phyloP scores from a whole-genome alignment of 2,113 vertebrate genomes.

The Panurus biarmicus region DNA sequence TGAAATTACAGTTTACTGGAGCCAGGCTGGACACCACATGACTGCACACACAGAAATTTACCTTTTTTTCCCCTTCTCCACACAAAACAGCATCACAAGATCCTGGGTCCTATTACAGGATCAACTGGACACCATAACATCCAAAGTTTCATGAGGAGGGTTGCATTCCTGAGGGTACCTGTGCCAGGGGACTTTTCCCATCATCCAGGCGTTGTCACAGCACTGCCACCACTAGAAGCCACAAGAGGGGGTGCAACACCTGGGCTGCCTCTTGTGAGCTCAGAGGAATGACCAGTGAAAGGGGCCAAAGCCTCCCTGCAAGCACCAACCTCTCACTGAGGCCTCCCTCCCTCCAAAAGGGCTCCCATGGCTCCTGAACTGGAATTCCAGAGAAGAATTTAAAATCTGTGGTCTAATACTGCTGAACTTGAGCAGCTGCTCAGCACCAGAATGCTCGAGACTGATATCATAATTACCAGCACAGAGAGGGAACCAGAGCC shows the following conservation, averaged over 20 bases:
- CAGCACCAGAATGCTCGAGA: not conserved
- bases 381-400: not conserved
- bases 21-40: not conserved
- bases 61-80: accelerated
- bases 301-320: not conserved
- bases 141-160: no score
- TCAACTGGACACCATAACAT: accelerated
- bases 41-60: not conserved
- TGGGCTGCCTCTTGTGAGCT: not conserved
- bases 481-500: not conserved
- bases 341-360: not conserved
- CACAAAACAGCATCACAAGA: not conserved
- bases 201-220: not conserved
- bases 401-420: not conserved
- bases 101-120: accelerated
- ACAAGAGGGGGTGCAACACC: not conserved
- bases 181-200: not conserved
- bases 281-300: no score
- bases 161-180: not conserved
- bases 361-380: not conserved
- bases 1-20: not conserved
- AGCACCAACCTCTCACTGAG: not conserved
- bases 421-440: not conserved
- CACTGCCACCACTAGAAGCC: not conserved
- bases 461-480: not conserved